These are phyloP conservation scores for Hetaerina americana DNA, from an alignment of 1,140 invertebrate genomes.

Conservation along the genomic window DNA sequence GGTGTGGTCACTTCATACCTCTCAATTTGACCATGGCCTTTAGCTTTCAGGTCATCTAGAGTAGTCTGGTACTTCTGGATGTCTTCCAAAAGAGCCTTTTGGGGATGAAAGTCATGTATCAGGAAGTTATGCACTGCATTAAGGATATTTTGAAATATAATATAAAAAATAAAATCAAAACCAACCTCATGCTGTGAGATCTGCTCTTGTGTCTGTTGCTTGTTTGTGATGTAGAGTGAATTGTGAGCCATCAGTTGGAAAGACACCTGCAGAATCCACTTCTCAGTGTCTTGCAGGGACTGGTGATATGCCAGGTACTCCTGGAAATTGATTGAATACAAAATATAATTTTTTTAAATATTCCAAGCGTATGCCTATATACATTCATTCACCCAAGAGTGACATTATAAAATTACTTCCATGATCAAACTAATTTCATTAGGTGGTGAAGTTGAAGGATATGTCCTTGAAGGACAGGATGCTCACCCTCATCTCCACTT, in stretches of 20 bases:
- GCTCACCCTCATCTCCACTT: slow-evolving; percentile 18
- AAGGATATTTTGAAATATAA: neutral
- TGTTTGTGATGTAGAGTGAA: slow-evolving; percentile 80
- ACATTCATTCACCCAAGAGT: too few species aligned
- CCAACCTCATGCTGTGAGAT: slow-evolving; percentile 66
- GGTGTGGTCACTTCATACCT: slow-evolving; percentile 57
- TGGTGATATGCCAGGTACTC: slow-evolving; percentile 79
- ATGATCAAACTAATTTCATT: too few species aligned
- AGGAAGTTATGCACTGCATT: neutral
- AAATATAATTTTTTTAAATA: neutral
- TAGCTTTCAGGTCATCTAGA: slow-evolving; percentile 67
- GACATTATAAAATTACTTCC: too few species aligned
- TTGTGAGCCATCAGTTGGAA: slow-evolving; percentile 95
- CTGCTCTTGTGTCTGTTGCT: slow-evolving; percentile 82
- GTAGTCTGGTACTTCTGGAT: slow-evolving; percentile 73
- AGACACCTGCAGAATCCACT: slow-evolving; percentile 87
- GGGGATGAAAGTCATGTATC: slow-evolving; percentile 6
- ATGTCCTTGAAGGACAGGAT: too few species aligned
- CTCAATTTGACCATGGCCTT: slow-evolving; percentile 73
- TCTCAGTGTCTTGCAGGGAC: slow-evolving; percentile 84
- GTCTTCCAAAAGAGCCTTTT: slow-evolving; percentile 51
- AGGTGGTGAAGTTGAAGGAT: too few species aligned
- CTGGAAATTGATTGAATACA: slow-evolving; percentile 23
- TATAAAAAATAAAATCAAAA: neutral
- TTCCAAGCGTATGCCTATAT: neutral